Evolutionary conservation across 2,888 invertebrate genomes (phyloP), one percentile per base, ranked within the genome.

Genomic region (Iphiclides podalirius): DNA sequence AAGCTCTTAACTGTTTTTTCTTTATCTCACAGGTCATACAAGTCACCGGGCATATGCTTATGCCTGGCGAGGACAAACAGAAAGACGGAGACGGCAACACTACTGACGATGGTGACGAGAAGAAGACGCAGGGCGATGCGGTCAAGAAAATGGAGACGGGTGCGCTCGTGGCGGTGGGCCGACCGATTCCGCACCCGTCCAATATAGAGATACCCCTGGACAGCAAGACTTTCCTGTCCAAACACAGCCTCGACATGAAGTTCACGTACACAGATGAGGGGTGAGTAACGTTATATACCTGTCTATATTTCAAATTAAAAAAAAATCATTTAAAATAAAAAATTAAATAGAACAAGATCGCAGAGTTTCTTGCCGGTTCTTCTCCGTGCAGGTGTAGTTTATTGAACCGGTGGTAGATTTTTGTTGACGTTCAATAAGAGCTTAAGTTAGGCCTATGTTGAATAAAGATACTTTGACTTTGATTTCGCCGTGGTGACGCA

Each of bases 251-350:
- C 71, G 96, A 97, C 73, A 98, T 98, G 97, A 97, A 95, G 73
- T 97, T 97, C 72, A 96, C 96, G 14, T 96, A 96, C 73, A 96
- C 95, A 52, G 98, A 98, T 82, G 97, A 97, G 60, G 94, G 95
- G 98, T 98, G 78, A 92, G 93, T 91, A n/a, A n/a, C n/a, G n/a
- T 23, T 11, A 11, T 3, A 11, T 20, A 20, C 20, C 20, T 3
- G 20, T 4, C 20, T n/a, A n/a, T n/a, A n/a, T n/a, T n/a, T n/a
- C n/a, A n/a, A n/a, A n/a, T n/a, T n/a, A n/a, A n/a, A n/a, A n/a
- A n/a, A n/a, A n/a, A n/a, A n/a, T n/a, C n/a, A n/a, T n/a, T n/a
- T n/a, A n/a, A n/a, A n/a, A n/a, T n/a, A n/a, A n/a, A n/a, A n/a
- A n/a, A n/a, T n/a, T n/a, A n/a, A n/a, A n/a, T n/a, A n/a, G n/a